Base-by-base conservation (phyloP, 2,797 vertebrate species). In the Cossypha niveicapilla region DNA sequence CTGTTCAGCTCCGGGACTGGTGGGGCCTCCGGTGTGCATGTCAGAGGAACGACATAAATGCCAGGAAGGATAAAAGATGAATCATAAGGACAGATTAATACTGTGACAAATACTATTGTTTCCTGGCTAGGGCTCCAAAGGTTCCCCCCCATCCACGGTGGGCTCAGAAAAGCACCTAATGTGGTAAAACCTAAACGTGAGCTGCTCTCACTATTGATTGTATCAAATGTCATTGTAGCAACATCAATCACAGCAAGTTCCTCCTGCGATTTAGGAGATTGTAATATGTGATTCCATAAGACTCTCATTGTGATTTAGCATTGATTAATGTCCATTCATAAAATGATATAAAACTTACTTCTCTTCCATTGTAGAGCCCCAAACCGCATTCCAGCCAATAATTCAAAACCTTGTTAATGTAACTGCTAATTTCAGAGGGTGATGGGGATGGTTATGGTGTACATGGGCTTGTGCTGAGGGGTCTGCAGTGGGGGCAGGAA, bases 401-500 rank as follows among this genome's bases (percentile, higher is more conserved):
- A 89, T 96, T 96, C 93, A 96, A 93, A 94, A 53, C 81, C 90
- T 78, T 93, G 84, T 95, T 96, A 94, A 94, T 80, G 88, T 94
- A 95, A 94, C 93, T 90, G 92, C 67, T 93, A 92, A 92, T 93
- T 94, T 87, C 90, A 86, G 81, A 71, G 75, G 90, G 48, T 62
- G 94, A 95, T 51, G 65, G 42, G 57, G 80, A 68, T 56, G 94
- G 79, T 94, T 77, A 94, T 70, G 83, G 74, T 18, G 60, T 70
- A 92, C 90, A 82, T 3, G 53, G 83, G 71, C 39, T 70, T 9
- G 32, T 87, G 94, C 2, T 1, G 94, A 87, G 67, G 88, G 93
- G 90, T 90, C 88, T 85, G 74, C 60, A 35, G 67, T 1, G 23
- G 45, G 90, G 93, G 81, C 92, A 88, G 74, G 78, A 88, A 78